Evolutionary conservation across 2,797 vertebrate genomes (phyloP), one percentile per base, ranked within the genome.

Genomic region (Sus cebifrons): DNA sequence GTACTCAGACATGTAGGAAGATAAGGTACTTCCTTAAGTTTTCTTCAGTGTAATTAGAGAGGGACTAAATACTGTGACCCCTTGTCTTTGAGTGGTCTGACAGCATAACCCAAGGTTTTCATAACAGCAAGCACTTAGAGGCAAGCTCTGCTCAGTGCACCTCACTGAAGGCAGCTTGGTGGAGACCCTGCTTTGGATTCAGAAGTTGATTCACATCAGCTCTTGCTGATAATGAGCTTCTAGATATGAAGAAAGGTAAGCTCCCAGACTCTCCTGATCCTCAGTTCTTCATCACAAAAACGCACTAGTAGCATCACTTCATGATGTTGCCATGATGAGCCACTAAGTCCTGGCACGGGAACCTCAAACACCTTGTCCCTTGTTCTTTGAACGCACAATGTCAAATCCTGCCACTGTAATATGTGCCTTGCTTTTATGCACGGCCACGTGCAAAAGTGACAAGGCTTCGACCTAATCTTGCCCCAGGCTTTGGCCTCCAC

Each of bases 401-500:
- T 71, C 62, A 74, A 88, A 40, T 25, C 62, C 23, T 49, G 52
- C 77, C 82, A 5, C 68, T 49, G 58, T 83, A 79, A 91, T 11
- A 25, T 74, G 56, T 54, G 21, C 78, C 60, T 0, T 0, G 67
- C 85, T 88, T 92, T 88, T 11, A 4, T 56, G 25, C 83, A 85
- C 3, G 77, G 95, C 60, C 70, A 0, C 62, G 74, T 94, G 71
- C 64, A 65, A 92, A 96, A 97, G 78, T 94, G 84, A 93, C 82
- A 96, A 73, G 88, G 90, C 84, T 97, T 93, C 60, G 84, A 83
- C 81, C 93, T 86, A 95, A 95, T 95, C 87, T 96, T 94, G 79
- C 93, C 94, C 92, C 82, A 95, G 97, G 97, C 95, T 95, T 97
- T 87, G 94, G 95, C 97, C 95, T 98, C 95, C 89, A 97, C 96